Base-by-base conservation (phyloP, 2,888 invertebrate genomes). In the Synanthedon formicaeformis region DNA sequence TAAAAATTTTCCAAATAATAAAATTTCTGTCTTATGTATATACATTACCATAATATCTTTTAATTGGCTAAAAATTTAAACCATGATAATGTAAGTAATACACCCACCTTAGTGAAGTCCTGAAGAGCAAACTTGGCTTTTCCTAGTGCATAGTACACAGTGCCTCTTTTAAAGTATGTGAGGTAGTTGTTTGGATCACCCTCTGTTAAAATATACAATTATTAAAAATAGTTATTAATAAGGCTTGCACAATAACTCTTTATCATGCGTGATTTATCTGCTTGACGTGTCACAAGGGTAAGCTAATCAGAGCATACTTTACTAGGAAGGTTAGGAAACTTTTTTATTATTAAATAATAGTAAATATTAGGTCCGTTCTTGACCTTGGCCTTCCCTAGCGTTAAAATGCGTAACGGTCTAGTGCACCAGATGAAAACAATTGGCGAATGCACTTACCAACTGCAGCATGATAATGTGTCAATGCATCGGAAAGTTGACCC, bases 401-500 rank as follows among this genome's bases (percentile, higher is more conserved):
- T 5, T 40, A 34, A 16, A n/a, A n/a, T 11, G 41, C 52, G n/a
- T 45, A 41, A 14, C 49, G 55, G n/a, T 34, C 49, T 50, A 54
- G 14, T 45, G 14, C 13, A 45, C 14, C 45, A 45, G 41, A 13
- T 14, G 92, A 89, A 75, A 95, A 96, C 98, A 65, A 99, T 96
- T 64, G 99, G 99, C 57, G 96, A 95, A 89, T 99, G 98, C 34
- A 49, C 92, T 89, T 75, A 95, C 96, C 98, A 65, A 99, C 96
- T 64, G 99, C 99, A 57, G 96, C 95, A 89, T 99, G 98, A 84
- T 97, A 99, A 78, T 99, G 98, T 56, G 96, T 94, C 51, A 99
- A 84, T 10, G 99, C 99, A 88, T 99, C 99, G 50, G 96, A 93
- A 58, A 98, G 91, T 78, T 99, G 97, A 40, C 98, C 98, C 61